Base-by-base conservation (phyloP, 1,140 invertebrate species). In the Drosophila sp. region DNA sequence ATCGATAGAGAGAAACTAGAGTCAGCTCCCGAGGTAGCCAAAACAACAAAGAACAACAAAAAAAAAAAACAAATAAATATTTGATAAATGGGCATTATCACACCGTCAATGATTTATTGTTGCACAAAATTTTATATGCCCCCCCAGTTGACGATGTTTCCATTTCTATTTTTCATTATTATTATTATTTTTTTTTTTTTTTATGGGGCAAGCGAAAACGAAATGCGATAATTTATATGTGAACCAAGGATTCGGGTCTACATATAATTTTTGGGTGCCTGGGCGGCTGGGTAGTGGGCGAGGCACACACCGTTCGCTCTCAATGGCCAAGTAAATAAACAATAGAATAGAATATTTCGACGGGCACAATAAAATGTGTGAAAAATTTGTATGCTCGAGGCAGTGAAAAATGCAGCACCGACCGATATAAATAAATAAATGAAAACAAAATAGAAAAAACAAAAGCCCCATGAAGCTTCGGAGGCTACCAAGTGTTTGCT, bases 261-360 rank as follows among this genome's bases (percentile, higher is more conserved):
- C 17, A 8, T 68, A 10, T 25, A 25, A 50, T 27, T 27, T 41
- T 41, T 3, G 40, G 40, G 38, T 47, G 44, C 6, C 2, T 27
- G 55, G 47, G 60, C 3, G 54, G 38, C 17, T 44, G 27, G 57
- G 56, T 61, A 50, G 54, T 73, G 27, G 27, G 65, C 55, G 79
- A 70, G 79, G 65, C 56, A 79, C 56, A 62, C 63, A 72, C 25
- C 69, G 67, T 71, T 75, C 47, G 79, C 38, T 58, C 69, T 65
- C 69, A 84, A 90, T 87, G 80, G 84, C 77, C 85, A 89, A 87
- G 84, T 87, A 87, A 87, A 87, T 87, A 87, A 87, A 87, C 84
- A 87, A 87, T 89, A 70, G 70, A 87, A 87, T 89, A 70, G 70
- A 74, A 79, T 64, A 80, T 84, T 84, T 87, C 64, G 70, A 61